phyloP scores from a whole-genome alignment of 2,888 invertebrate species.

The Alsophila aescularia region DNA sequence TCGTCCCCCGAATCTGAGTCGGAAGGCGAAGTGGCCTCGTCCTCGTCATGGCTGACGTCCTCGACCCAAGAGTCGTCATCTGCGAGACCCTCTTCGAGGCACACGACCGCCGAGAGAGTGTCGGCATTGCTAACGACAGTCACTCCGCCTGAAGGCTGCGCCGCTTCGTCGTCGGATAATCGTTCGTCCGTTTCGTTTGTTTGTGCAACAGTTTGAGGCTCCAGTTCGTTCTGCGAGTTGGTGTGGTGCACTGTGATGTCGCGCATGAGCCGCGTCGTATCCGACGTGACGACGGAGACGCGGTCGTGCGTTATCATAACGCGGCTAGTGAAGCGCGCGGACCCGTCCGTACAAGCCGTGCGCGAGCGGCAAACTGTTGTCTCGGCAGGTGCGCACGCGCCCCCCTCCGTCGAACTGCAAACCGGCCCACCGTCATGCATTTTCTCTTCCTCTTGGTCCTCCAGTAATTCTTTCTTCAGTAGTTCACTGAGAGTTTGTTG shows the following conservation, averaged over 20 bases:
- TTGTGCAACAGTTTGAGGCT: constrained; percentile 55
- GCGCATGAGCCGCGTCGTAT: constrained; percentile 89
- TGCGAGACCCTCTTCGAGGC: constrained; percentile 93
- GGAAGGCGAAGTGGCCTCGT: constrained; percentile 87
- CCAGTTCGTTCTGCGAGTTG: constrained; percentile 84
- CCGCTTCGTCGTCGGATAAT: constrained; percentile 74
- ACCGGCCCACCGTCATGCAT: constrained; percentile 73
- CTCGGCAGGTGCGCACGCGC: constrained; percentile 79
- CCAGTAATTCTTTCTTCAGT: constrained; percentile 82
- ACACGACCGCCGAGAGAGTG: constrained; percentile 88
- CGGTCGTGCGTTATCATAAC: constrained; percentile 94
- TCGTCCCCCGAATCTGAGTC: constrained; percentile 89
- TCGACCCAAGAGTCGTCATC: constrained; percentile 97
- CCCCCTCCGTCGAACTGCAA: constrained; percentile 73
- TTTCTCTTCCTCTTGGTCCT: constrained; percentile 79
- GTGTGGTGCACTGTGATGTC: constrained; percentile 87
- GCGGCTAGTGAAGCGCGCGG: constrained; percentile 93
- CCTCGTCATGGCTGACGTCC: constrained; percentile 92
- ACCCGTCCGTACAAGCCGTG: constrained; percentile 82
- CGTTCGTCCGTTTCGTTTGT: constrained; percentile 72
- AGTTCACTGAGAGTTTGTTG: constrained; percentile 82
- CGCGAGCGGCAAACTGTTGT: constrained; percentile 82
- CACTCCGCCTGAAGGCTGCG: constrained; percentile 84
- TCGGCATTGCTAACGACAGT: constrained; percentile 88
- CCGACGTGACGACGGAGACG: constrained; percentile 90